Evolutionary conservation across 2,888 invertebrate genomes (phyloP).

Genomic region (Heliconius aoede): DNA sequence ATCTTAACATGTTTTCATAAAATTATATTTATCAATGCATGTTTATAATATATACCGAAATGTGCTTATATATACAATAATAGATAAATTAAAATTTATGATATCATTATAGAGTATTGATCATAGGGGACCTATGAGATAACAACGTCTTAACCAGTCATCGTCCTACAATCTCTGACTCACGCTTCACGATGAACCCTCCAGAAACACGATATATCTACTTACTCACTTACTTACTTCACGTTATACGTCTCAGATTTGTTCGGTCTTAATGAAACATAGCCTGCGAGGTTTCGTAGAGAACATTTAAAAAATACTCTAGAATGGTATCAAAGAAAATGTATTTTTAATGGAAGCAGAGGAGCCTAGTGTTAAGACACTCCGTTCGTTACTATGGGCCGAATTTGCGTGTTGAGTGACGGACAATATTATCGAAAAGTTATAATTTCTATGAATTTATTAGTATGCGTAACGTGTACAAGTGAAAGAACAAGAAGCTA

Average conservation of each 20-base stretch:
- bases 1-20: too few species aligned
- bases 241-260: slow-evolving; percentile 21
- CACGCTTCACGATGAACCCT: slow-evolving; percentile 18
- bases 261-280: slow-evolving; percentile 15
- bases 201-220: slow-evolving; percentile 21
- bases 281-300: not conserved
- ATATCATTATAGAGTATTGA: not conserved
- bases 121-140: not conserved
- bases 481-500: not conserved
- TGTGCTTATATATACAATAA: not conserved
- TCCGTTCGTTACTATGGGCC: too few species aligned
- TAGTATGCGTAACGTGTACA: not conserved
- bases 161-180: slow-evolving; percentile 14
- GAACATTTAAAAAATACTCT: not conserved
- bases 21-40: not conserved
- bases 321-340: too few species aligned
- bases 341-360: not conserved
- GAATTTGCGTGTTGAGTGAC: too few species aligned
- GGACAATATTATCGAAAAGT: too few species aligned
- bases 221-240: slow-evolving; percentile 2
- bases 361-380: too few species aligned
- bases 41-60: not conserved
- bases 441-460: not conserved
- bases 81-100: not conserved
- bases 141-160: not conserved